Evolutionary conservation across 53 echinoderm and acorn worm genomes (phyloP).

Genomic region (Holothuria leucospilota): DNA sequence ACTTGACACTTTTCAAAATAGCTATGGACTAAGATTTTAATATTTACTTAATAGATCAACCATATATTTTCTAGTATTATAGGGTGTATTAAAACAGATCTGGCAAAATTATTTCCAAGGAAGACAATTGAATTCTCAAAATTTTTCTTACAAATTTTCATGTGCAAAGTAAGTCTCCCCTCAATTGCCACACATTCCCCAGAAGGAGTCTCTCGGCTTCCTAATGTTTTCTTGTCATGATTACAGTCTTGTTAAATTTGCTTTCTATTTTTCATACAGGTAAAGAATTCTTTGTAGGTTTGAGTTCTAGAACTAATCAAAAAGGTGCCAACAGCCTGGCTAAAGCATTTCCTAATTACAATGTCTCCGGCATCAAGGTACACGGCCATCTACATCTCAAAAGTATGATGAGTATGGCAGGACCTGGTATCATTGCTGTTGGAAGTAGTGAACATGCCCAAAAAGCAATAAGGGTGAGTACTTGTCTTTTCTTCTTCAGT

Average conservation of each 20-base stretch:
- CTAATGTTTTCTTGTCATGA: too few species aligned
- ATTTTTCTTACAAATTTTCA: too few species aligned
- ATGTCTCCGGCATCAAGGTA: conserved; percentile 90
- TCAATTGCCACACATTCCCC: too few species aligned
- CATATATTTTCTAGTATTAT: too few species aligned
- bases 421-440: conserved; percentile 88
- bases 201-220: too few species aligned
- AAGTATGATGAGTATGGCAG: conserved; percentile 95
- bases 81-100: too few species aligned
- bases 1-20: too few species aligned
- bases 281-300: conserved; percentile 97
- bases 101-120: too few species aligned
- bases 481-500: not conserved
- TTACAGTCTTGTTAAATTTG: not conserved
- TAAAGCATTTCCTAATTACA: conserved; percentile 85
- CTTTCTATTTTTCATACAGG: conserved; percentile 54
- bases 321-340: conserved; percentile 87
- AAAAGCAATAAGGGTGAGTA: conserved; percentile 82
- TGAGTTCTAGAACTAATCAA: conserved; percentile 89
- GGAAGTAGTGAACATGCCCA: conserved; percentile 87
- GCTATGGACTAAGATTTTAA: too few species aligned
- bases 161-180: too few species aligned
- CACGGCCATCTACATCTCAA: conserved; percentile 83
- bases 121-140: too few species aligned
- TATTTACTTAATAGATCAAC: too few species aligned